These are phyloP conservation scores for Anoplolepis gracilipes DNA, from an alignment of 1,140 invertebrate species.

Conservation along the genomic window DNA sequence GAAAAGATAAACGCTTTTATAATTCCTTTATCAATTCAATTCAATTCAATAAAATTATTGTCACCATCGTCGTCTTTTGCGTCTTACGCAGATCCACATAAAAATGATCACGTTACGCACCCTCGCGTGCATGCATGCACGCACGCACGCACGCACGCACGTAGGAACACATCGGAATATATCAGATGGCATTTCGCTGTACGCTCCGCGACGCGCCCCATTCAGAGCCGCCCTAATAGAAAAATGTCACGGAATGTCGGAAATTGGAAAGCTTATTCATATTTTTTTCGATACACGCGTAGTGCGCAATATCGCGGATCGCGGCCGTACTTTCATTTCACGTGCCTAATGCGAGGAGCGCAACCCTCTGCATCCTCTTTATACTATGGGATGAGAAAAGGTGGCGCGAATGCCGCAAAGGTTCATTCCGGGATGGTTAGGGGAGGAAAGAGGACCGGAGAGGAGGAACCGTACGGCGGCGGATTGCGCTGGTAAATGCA, in stretches of 20 bases:
- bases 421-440: slow-evolving; percentile 5
- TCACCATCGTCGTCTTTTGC: neutral
- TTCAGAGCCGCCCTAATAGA: slow-evolving; percentile 83
- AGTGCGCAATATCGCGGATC: slow-evolving; percentile 56
- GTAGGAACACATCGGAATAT: slow-evolving; percentile 78
- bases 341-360: slow-evolving; percentile 78
- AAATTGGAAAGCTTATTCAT: slow-evolving; percentile 86
- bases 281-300: slow-evolving; percentile 82
- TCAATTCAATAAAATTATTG: neutral
- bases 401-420: slow-evolving; percentile 46
- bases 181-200: slow-evolving; percentile 85
- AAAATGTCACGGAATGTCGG: slow-evolving; percentile 85
- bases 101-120: neutral
- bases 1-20: neutral
- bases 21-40: neutral
- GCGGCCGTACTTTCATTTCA: slow-evolving; percentile 81
- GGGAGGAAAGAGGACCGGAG: slow-evolving; percentile 62
- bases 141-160: slow-evolving; percentile 73
- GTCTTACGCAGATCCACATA: neutral
- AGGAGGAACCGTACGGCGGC: slow-evolving; percentile 53
- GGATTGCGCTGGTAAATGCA: slow-evolving; percentile 48
- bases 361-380: slow-evolving; percentile 16
- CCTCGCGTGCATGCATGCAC: slow-evolving; percentile 20
- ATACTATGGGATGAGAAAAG: slow-evolving; percentile 49
- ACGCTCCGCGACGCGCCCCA: slow-evolving; percentile 80